Evolutionary conservation across 64 coral and sea anemone species (phyloP).

Genomic region (Orbicella faveolata): DNA sequence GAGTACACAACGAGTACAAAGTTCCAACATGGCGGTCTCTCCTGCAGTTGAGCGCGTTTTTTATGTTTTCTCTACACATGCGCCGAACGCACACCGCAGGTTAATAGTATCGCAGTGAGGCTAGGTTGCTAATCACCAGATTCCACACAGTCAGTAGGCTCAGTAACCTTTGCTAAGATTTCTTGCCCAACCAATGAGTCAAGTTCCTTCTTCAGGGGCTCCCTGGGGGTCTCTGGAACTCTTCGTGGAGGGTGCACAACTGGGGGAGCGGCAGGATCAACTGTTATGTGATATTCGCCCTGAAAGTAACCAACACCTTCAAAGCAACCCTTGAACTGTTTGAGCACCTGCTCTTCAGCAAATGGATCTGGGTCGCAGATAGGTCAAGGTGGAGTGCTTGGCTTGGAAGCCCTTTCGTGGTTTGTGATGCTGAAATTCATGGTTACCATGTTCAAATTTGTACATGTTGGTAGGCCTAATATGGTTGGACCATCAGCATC

Average conservation of each 20-base stretch:
- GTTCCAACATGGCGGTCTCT: too few relatives aligned
- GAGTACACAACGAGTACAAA: too few relatives aligned
- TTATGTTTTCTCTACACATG: too few relatives aligned
- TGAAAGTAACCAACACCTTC: conserved; percentile 18
- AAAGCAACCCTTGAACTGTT: conserved; percentile 1
- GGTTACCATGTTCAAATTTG: conserved; percentile 24
- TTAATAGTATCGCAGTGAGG: too few relatives aligned
- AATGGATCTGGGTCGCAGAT: neutral
- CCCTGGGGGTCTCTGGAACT: too few relatives aligned
- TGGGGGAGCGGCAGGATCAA: conserved; percentile 6
- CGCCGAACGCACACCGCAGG: too few relatives aligned
- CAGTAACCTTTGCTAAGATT: too few relatives aligned
- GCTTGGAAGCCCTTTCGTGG: neutral
- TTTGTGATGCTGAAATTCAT: conserved; percentile 11
- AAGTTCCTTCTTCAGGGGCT: conserved; percentile 6
- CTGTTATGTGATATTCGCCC: conserved; percentile 1
- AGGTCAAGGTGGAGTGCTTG: neutral
- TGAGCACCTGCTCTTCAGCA: neutral
- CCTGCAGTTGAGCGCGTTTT: too few relatives aligned
- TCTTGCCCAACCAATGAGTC: neutral
- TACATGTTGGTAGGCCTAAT: too few relatives aligned
- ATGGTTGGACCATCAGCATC: too few relatives aligned
- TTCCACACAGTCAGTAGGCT: conserved; percentile 26
- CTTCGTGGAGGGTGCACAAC: too few relatives aligned
- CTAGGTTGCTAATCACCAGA: too few relatives aligned